A percentile compares a stretch with the other conserved stretches of the same genome.
These are phyloP conservation scores for Arge pagana DNA, from an alignment of 2,888 invertebrate species.

Conservation along the genomic window DNA sequence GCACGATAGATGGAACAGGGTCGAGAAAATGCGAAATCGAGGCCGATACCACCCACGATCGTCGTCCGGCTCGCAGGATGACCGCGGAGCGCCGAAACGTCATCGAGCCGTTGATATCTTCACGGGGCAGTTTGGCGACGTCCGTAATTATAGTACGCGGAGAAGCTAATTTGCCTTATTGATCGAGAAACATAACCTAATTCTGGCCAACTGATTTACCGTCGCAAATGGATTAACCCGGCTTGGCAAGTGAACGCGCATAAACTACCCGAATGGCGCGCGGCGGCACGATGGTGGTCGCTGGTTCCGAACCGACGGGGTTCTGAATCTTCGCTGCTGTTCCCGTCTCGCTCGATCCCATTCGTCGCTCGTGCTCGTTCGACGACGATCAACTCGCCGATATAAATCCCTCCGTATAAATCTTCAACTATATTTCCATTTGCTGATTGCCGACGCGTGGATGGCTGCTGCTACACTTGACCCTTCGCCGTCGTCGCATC, in stretches of 20 bases:
- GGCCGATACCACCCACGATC: too few species aligned
- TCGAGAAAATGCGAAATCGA: too few species aligned
- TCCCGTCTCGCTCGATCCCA: slow-evolving; percentile 1
- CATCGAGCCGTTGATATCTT: too few species aligned
- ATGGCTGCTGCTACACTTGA: too few species aligned
- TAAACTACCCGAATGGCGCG: slow-evolving; percentile 14
- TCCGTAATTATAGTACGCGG: slow-evolving; percentile 21
- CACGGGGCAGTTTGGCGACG: background rate
- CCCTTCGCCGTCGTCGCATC: too few species aligned
- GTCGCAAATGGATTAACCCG: slow-evolving; percentile 43
- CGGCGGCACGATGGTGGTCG: slow-evolving; percentile 2
- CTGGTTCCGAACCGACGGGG: background rate
- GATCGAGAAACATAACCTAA: slow-evolving; percentile 49
- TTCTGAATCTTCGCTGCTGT: background rate
- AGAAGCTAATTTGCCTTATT: slow-evolving; percentile 46
- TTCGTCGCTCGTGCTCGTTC: slow-evolving; percentile 4
- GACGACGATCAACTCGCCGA: background rate
- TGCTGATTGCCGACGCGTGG: slow-evolving; percentile 1
- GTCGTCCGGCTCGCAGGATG: too few species aligned
- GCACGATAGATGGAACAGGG: too few species aligned
- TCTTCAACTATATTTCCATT: slow-evolving; percentile 11
- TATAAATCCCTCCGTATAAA: slow-evolving; percentile 13
- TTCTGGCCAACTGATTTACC: slow-evolving; percentile 43
- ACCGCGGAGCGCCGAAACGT: too few species aligned
- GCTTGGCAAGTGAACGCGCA: slow-evolving; percentile 30